Percentiles rank a stretch among this genome's conserved stretches.
Conservation (phyloP, 2,888 invertebrate species). For the Chymomyza fuscimana region DNA sequence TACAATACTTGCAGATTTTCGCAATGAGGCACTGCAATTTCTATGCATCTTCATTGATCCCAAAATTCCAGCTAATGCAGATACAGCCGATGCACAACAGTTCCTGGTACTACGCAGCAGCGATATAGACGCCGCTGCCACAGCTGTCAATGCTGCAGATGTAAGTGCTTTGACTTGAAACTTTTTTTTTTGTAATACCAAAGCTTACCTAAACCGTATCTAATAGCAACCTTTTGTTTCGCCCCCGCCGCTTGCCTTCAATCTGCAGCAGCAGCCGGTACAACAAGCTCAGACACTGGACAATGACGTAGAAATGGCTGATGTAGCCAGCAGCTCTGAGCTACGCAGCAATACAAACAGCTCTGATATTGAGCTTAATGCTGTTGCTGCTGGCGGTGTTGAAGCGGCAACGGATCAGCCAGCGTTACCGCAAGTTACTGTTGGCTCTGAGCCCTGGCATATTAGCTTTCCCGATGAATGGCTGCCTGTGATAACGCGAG, state of each 20-base stretch:
- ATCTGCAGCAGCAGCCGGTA: conserved; percentile 29
- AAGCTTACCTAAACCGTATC: conserved; percentile 11
- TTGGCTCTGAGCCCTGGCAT: conserved; percentile 84
- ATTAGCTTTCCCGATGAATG: conserved; percentile 86
- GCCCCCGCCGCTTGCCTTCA: conserved; percentile 38
- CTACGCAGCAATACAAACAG: conserved; percentile 38
- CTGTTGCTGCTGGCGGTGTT: conserved; percentile 19
- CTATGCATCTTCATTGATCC: conserved; percentile 65
- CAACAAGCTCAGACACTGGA: conserved; percentile 78
- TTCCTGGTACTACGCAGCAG: conserved; percentile 66
- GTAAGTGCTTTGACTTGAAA: conserved; percentile 34
- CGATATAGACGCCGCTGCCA: conserved; percentile 30
- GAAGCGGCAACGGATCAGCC: conserved; percentile 30
- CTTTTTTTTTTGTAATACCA: neutral
- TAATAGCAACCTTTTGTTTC: conserved; percentile 40
- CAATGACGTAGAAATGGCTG: conserved; percentile 79
- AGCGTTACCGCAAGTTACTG: conserved; percentile 81
- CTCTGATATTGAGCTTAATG: conserved; percentile 7
- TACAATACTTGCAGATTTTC: conserved; percentile 58
- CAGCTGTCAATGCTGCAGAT: conserved; percentile 25
- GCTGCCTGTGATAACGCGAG: conserved; percentile 93
- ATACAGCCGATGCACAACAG: conserved; percentile 66
- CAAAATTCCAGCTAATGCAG: conserved; percentile 58
- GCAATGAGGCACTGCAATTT: conserved; percentile 70
- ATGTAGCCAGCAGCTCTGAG: conserved; percentile 43